Conservation (phyloP, 2,797 vertebrate genomes). For the Anguilla anguilla region DNA sequence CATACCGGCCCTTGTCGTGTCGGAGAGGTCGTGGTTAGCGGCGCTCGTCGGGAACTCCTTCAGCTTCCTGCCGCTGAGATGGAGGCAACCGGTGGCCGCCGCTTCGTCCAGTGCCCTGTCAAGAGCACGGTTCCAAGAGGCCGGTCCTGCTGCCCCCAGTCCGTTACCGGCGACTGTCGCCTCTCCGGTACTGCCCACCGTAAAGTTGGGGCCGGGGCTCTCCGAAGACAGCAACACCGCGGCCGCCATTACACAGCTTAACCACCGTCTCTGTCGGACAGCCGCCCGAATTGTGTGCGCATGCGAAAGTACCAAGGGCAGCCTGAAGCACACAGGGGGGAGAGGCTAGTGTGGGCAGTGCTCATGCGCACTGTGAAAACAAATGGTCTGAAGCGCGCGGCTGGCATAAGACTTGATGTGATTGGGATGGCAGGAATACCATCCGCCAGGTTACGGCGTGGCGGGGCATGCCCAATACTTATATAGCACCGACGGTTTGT, state of each 20-base stretch:
- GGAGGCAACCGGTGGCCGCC: conserved; percentile 85
- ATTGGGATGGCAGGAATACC: too few species aligned
- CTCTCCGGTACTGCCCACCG: conserved; percentile 58
- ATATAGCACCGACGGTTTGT: too few species aligned
- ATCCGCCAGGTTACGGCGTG: too few species aligned
- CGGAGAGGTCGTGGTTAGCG: conserved; percentile 90
- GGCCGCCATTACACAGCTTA: conserved; percentile 88
- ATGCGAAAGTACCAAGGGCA: conserved; percentile 41
- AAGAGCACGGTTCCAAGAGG: conserved; percentile 89
- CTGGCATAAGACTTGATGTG: background rate
- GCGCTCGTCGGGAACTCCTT: conserved; percentile 95
- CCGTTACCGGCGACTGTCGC: conserved; percentile 49
- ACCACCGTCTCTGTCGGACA: conserved; percentile 50
- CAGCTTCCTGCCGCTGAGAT: conserved; percentile 95
- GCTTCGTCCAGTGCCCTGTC: conserved; percentile 94
- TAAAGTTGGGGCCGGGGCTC: conserved; percentile 68
- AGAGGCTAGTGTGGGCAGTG: conserved; percentile 34
- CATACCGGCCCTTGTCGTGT: conserved; percentile 93
- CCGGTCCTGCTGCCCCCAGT: conserved; percentile 62
- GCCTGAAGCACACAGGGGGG: conserved; percentile 22
- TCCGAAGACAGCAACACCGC: conserved; percentile 80
- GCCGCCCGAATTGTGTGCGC: conserved; percentile 41
- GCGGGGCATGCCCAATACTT: too few species aligned
- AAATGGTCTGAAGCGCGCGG: background rate
- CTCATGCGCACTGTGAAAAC: conserved; percentile 24